Conservation (phyloP, 2,113 vertebrate species). For the Eretmochelys imbricata region DNA sequence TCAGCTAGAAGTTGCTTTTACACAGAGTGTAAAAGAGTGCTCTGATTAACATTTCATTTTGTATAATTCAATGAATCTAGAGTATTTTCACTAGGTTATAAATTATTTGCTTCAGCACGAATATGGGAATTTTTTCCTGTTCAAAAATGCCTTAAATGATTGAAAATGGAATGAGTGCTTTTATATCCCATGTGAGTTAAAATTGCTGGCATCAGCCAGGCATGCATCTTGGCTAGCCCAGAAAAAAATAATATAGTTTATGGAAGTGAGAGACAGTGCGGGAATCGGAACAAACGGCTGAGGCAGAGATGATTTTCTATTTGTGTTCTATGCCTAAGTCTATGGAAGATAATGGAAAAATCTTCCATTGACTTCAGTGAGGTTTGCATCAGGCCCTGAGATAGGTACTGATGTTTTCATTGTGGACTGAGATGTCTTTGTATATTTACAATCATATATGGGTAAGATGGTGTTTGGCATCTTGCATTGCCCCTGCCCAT, state of each 20-base stretch:
- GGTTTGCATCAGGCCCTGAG: not conserved
- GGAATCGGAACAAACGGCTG: accelerated
- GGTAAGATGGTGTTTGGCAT: not conserved
- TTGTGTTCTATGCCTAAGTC: not conserved
- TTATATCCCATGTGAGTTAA: not conserved
- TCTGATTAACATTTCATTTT: not conserved
- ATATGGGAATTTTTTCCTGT: not conserved
- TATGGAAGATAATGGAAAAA: not conserved
- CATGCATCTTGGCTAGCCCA: not conserved
- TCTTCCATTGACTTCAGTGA: accelerated
- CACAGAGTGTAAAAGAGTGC: not conserved
- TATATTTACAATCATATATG: not conserved
- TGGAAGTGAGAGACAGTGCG: not conserved
- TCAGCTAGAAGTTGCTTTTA: not conserved
- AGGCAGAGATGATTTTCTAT: not conserved
- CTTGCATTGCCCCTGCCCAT: not conserved
- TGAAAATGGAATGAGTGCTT: not conserved
- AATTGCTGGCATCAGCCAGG: not conserved
- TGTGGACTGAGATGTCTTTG: not conserved
- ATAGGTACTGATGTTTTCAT: not conserved
- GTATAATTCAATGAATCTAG: not conserved
- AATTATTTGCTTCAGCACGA: not conserved
- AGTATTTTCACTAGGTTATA: not conserved
- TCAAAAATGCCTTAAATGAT: not conserved
- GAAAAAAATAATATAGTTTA: not conserved